phyloP scores from a whole-genome alignment of 2,888 invertebrate species.

The Trachelus tabidus region DNA sequence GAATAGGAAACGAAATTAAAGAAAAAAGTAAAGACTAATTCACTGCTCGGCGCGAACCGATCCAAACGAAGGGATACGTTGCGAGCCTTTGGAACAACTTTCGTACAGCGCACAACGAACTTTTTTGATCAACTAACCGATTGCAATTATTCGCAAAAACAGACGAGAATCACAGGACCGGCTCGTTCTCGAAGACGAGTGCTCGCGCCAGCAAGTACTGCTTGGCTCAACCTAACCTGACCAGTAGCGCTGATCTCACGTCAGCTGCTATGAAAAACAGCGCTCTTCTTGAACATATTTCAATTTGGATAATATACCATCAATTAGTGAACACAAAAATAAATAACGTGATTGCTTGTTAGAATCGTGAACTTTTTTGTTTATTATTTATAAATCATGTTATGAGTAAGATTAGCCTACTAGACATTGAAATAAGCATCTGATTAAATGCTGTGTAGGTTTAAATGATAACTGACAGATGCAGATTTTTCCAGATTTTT shows the following conservation, averaged over 20 bases:
- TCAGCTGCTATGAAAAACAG: neutral
- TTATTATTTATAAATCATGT: neutral
- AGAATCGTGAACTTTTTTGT: neutral
- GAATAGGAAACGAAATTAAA: neutral
- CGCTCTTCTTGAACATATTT: neutral
- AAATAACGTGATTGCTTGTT: neutral
- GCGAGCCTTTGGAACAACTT: neutral
- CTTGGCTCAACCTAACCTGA: neutral
- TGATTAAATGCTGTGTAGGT: neutral
- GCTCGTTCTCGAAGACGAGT: neutral
- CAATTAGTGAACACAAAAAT: neutral
- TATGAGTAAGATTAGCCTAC: neutral
- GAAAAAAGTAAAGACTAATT: neutral
- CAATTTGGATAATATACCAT: neutral
- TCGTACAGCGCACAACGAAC: neutral
- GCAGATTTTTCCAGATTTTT: neutral
- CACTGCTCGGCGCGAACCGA: neutral
- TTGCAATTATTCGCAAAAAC: slow-evolving; percentile 40
- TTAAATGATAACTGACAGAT: neutral
- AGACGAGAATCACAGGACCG: slow-evolving; percentile 32
- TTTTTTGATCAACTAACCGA: neutral
- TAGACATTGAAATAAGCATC: neutral
- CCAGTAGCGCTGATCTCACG: neutral
- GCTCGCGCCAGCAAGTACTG: neutral
- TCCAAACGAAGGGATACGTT: neutral